phyloP scores from a whole-genome alignment of 2,888 invertebrate genomes.

The Platypus cylindrus region DNA sequence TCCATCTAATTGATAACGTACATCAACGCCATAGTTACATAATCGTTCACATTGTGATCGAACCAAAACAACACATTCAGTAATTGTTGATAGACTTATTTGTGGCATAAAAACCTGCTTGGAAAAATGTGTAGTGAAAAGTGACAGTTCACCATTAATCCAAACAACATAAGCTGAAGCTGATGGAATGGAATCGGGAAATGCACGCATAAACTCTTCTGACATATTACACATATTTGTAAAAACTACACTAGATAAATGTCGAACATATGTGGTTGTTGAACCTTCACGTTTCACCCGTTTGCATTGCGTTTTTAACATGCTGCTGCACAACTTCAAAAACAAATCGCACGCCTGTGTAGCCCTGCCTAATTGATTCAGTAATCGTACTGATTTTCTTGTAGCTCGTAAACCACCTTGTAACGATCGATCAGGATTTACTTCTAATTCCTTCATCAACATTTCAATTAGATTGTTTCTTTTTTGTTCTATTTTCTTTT shows the following conservation, averaged over 20 bases:
- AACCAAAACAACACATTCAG: constrained; percentile 75
- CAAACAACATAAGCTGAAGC: constrained; percentile 78
- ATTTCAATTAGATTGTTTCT: constrained; percentile 73
- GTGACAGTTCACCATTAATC: constrained; percentile 73
- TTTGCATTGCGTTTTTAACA: constrained; percentile 68
- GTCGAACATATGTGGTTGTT: constrained; percentile 64
- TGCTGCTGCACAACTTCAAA: constrained; percentile 66
- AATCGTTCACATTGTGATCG: constrained; percentile 54
- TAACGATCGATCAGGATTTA: constrained; percentile 79
- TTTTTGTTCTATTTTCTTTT: constrained; percentile 48
- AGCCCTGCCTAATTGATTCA: constrained; percentile 63
- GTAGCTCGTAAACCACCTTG: constrained; percentile 81
- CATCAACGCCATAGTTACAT: constrained; percentile 64
- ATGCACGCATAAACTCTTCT: constrained; percentile 66
- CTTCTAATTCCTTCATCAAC: constrained; percentile 77
- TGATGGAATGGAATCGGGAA: constrained; percentile 63
- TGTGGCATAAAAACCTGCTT: constrained; percentile 86
- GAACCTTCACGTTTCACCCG: constrained; percentile 71
- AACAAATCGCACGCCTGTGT: constrained; percentile 73
- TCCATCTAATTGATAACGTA: constrained; percentile 83
- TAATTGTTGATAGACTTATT: constrained; percentile 67
- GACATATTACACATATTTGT: constrained; percentile 51
- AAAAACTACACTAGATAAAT: constrained; percentile 74
- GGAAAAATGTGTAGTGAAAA: constrained; percentile 67
- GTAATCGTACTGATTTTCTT: constrained; percentile 68